Evolutionary conservation across 2,113 vertebrate genomes (phyloP).

Genomic region (Ploceus nigricollis): DNA sequence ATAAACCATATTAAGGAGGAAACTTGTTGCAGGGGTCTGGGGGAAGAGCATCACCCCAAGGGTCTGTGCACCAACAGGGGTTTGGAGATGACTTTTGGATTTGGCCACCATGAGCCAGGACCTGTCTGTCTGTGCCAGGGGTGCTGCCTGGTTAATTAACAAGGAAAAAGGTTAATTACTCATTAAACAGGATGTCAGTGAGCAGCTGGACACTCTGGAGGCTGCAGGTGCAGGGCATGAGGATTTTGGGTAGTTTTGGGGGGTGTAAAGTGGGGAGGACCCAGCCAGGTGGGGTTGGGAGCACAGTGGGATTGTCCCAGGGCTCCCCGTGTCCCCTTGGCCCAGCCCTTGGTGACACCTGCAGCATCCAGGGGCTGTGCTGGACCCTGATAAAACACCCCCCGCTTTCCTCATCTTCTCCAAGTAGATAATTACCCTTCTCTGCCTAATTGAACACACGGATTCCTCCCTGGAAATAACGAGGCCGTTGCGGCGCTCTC

Average conservation of each 20-base stretch:
- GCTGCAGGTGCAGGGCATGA: background rate
- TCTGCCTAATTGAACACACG: slow-evolving; percentile 56
- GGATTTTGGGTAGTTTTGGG: background rate
- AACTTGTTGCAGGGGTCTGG: background rate
- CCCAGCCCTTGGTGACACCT: accelerated
- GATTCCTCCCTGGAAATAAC: slow-evolving; percentile 53
- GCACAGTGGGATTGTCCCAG: accelerated
- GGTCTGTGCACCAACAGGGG: background rate
- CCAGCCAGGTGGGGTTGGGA: background rate
- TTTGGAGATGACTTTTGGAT: background rate
- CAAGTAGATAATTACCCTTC: slow-evolving; percentile 65
- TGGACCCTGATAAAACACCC: background rate
- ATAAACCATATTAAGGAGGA: background rate
- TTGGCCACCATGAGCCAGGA: background rate
- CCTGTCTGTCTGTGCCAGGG: background rate
- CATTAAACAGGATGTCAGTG: background rate
- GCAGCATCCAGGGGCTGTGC: background rate
- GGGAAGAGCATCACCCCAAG: background rate
- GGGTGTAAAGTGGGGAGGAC: background rate
- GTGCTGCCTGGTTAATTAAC: background rate
- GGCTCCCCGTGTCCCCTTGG: accelerated
- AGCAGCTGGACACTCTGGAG: background rate
- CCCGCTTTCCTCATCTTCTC: background rate
- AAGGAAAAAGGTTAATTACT: slow-evolving; percentile 13
- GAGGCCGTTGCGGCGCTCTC: slow-evolving; percentile 55